Percentiles rank a stretch among this genome's conserved stretches.
phyloP scores from a whole-genome alignment of 2,113 vertebrate genomes.

The Phodopus roborovskii region DNA sequence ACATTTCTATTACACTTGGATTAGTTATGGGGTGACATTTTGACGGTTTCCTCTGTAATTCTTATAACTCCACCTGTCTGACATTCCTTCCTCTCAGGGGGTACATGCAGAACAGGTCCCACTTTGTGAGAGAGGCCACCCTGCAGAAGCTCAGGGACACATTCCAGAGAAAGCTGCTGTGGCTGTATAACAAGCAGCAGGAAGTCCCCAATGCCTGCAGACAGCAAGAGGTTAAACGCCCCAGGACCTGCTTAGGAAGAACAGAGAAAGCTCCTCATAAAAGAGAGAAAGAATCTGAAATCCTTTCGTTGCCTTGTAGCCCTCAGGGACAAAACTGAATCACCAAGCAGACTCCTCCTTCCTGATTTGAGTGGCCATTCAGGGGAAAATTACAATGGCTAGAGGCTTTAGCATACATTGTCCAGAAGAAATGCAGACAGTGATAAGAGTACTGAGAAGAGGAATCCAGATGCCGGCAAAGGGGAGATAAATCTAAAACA shows the following conservation, averaged over 20 bases:
- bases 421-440: not conserved
- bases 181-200: not conserved
- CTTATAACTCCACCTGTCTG: conserved; percentile 69
- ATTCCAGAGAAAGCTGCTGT: not conserved
- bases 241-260: conserved; percentile 15
- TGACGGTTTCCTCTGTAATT: conserved; percentile 70
- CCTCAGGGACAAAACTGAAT: conserved; percentile 19
- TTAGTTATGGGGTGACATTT: conserved; percentile 74
- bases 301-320: conserved; percentile 13
- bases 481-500: not conserved
- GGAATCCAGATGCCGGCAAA: not conserved
- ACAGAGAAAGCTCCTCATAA: conserved; percentile 60
- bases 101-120: conserved; percentile 42
- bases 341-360: not conserved
- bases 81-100: conserved; percentile 64
- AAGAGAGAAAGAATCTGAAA: conserved; percentile 28
- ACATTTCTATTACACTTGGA: conserved; percentile 47
- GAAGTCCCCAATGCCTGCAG: conserved; percentile 31
- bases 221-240: conserved; percentile 1
- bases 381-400: conserved; percentile 27
- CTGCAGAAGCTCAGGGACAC: conserved; percentile 49
- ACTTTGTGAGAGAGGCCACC: conserved; percentile 70
- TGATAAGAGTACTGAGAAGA: not conserved
- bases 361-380: conserved; percentile 35
- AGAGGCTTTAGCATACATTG: not conserved